Evolutionary conservation across 2,797 vertebrate genomes (phyloP).

Genomic region (Sphaeramia orbicularis): DNA sequence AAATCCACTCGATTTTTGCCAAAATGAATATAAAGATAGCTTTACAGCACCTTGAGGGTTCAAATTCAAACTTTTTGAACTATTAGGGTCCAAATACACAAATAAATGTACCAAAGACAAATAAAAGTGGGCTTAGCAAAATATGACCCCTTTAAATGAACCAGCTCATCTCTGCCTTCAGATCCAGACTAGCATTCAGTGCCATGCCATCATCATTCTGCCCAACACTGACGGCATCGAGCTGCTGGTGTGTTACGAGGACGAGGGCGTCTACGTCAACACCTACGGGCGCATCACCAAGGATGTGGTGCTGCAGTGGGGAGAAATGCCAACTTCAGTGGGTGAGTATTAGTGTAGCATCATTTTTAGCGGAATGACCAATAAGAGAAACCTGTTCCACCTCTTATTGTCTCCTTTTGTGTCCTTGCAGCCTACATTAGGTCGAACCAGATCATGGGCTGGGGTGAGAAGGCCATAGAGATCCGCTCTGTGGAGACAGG

Average conservation of each 20-base stretch:
- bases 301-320: slow-evolving; percentile 96
- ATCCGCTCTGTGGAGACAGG: slow-evolving; percentile 95
- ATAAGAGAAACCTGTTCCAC: too few relatives aligned
- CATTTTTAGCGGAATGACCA: too few relatives aligned
- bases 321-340: slow-evolving; percentile 95
- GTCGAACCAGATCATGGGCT: slow-evolving; percentile 97
- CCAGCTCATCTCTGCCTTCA: slow-evolving; percentile 42
- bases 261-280: slow-evolving; percentile 94
- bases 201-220: slow-evolving; percentile 94
- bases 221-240: slow-evolving; percentile 93
- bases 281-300: slow-evolving; percentile 95
- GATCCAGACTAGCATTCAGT: slow-evolving; percentile 93
- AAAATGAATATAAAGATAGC: too few relatives aligned
- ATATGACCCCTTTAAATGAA: too few relatives aligned
- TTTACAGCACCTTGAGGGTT: too few relatives aligned
- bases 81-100: too few relatives aligned
- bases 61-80: too few relatives aligned
- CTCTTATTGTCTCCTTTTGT: rapidly evolving
- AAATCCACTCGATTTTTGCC: too few relatives aligned
- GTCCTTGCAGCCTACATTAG: slow-evolving; percentile 90
- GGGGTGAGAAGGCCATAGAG: slow-evolving; percentile 96
- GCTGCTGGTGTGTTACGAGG: slow-evolving; percentile 94
- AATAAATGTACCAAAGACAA: too few relatives aligned
- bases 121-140: too few relatives aligned
- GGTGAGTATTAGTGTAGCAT: slow-evolving; percentile 75